Conservation (phyloP, 2,888 invertebrate genomes). For the Drosophila fulvimacula region DNA sequence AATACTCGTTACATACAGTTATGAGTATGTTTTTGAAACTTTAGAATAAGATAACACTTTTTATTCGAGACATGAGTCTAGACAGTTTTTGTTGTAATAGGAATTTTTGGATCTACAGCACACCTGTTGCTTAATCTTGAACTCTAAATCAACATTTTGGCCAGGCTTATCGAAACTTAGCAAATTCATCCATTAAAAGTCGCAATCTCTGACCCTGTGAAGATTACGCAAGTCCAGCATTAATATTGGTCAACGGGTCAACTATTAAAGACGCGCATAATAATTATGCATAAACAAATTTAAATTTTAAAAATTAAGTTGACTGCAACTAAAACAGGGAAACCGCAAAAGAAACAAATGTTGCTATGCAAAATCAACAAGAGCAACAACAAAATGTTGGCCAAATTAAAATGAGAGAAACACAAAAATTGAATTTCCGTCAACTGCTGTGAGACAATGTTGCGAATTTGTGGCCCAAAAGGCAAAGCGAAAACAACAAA, state of each 20-base stretch:
- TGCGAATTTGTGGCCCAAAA: slow-evolving; percentile 62
- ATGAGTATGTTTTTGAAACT: neutral
- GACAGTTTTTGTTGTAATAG: slow-evolving; percentile 2
- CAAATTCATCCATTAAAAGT: neutral
- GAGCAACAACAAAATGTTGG: slow-evolving; percentile 33
- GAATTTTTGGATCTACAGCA: neutral
- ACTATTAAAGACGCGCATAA: slow-evolving; percentile 14
- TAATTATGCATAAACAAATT: slow-evolving; percentile 52
- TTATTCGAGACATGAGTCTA: neutral
- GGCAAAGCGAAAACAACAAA: slow-evolving; percentile 27
- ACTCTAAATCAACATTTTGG: neutral
- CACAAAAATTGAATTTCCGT: slow-evolving; percentile 36
- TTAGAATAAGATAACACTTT: slow-evolving; percentile 12
- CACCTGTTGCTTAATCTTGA: slow-evolving; percentile 4
- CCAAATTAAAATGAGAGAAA: slow-evolving; percentile 38
- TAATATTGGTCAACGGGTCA: slow-evolving; percentile 61
- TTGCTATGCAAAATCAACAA: slow-evolving; percentile 39
- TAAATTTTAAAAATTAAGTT: slow-evolving; percentile 13
- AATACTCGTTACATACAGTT: neutral
- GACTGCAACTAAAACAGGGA: slow-evolving; percentile 43
- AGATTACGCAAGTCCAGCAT: slow-evolving; percentile 22
- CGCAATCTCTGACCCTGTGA: neutral
- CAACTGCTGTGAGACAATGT: slow-evolving; percentile 47
- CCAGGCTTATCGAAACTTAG: neutral
- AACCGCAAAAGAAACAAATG: slow-evolving; percentile 48